Conservation (phyloP, 2,797 vertebrate genomes). For the Crax fasciolata region DNA sequence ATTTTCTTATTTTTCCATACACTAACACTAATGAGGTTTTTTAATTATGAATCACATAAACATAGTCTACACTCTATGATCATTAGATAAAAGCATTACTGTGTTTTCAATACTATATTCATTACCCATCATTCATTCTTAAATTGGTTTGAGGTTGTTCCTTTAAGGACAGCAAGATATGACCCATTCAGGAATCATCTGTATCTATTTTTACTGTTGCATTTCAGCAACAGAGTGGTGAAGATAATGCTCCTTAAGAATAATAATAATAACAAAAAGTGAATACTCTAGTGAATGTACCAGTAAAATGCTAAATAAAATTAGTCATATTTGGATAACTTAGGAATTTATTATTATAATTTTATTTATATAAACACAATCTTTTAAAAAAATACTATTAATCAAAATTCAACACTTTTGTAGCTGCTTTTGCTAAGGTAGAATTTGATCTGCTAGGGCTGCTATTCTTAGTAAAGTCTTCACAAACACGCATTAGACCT, state of each 20-base stretch:
- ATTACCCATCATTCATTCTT: neutral
- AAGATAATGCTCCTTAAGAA: neutral
- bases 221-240: neutral
- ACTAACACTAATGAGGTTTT: neutral
- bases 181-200: neutral
- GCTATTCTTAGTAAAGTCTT: neutral
- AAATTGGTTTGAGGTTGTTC: neutral
- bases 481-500: neutral
- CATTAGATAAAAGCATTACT: neutral
- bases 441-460: neutral
- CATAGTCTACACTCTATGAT: neutral
- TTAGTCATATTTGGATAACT: neutral
- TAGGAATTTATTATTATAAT: neutral
- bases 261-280: neutral
- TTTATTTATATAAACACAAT: neutral
- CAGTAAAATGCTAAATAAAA: neutral
- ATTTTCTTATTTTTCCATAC: neutral
- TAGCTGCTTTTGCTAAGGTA: neutral
- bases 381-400: neutral
- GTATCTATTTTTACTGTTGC: neutral
- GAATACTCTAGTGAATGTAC: neutral
- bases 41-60: neutral
- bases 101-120: neutral
- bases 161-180: neutral
- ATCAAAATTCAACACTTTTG: neutral